Percentiles rank a stretch among this genome's conserved stretches.
phyloP scores from a whole-genome alignment of 2,113 vertebrate genomes.

The Falcunculus frontatus region DNA sequence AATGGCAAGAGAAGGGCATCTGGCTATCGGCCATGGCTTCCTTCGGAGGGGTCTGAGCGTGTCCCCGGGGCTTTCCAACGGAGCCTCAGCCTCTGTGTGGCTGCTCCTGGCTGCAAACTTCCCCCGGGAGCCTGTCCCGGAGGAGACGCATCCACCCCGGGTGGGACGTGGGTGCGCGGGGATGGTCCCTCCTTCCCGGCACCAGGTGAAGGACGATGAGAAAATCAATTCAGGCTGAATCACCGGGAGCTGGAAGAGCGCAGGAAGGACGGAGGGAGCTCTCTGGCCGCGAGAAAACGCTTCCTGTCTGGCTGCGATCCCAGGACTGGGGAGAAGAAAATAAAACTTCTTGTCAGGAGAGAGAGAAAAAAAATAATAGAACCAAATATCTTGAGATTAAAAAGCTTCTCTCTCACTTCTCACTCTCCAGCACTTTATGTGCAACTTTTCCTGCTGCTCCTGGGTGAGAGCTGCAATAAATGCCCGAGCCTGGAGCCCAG shows the following conservation, averaged over 20 bases:
- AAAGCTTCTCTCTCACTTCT: neutral
- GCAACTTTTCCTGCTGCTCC: neutral
- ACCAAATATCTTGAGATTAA: neutral
- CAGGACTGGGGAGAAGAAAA: slow-evolving; percentile 3
- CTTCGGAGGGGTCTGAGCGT: neutral
- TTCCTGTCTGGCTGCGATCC: slow-evolving; percentile 50
- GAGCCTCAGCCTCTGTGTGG: neutral
- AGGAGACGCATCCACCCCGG: slow-evolving; percentile 17
- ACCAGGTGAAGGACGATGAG: neutral
- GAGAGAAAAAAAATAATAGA: neutral
- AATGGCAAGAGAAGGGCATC: slow-evolving; percentile 78
- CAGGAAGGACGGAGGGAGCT: slow-evolving; percentile 33
- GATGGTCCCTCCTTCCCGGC: neutral
- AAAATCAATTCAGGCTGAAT: slow-evolving; percentile 20
- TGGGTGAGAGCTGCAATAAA: slow-evolving; percentile 61
- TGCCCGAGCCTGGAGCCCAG: slow-evolving; percentile 52
- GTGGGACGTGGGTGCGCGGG: neutral
- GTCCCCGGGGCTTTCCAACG: neutral
- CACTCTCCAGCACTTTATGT: neutral
- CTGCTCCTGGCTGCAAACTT: neutral
- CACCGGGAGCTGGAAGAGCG: neutral
- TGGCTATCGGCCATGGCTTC: slow-evolving; percentile 90
- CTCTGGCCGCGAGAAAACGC: neutral
- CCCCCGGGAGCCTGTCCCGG: neutral
- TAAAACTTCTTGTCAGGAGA: neutral